phyloP scores from a whole-genome alignment of 2,888 invertebrate species.

The Eulithis prunata region DNA sequence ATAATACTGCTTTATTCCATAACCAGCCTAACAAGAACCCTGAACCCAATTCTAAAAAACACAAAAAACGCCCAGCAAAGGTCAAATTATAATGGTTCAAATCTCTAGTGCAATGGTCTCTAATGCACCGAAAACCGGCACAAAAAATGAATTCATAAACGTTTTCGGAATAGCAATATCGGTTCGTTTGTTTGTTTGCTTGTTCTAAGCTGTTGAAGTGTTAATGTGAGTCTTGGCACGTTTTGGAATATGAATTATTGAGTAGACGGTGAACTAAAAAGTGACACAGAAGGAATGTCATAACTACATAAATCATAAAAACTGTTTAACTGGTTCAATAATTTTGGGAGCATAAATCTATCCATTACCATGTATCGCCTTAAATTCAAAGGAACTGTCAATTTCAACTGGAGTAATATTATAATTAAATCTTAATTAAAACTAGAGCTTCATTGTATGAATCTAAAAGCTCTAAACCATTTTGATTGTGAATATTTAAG shows the following conservation, averaged over 20 bases:
- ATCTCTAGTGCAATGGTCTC: constrained; percentile 28
- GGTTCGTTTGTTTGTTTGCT: constrained; percentile 63
- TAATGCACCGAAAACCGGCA: constrained; percentile 49
- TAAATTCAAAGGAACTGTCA: no score
- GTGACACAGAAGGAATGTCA: constrained; percentile 49
- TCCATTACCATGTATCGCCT: no score
- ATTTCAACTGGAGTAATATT: no score
- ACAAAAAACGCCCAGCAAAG: constrained; percentile 21
- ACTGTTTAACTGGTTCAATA: constrained; percentile 13
- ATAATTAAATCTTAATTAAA: no score
- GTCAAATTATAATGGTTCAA: constrained; percentile 37
- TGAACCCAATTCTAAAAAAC: constrained; percentile 24
- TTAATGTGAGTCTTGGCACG: constrained; percentile 75
- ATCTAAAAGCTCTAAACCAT: no score
- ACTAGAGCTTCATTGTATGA: no score
- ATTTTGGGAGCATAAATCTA: no score
- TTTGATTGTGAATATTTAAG: constrained; percentile 24
- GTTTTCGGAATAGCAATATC: constrained; percentile 52
- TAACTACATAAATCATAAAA: constrained; percentile 38
- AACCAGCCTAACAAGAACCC: constrained; percentile 43
- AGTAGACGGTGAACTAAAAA: constrained; percentile 59
- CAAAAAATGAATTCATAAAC: constrained; percentile 50
- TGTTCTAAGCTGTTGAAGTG: constrained; percentile 65
- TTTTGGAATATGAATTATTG: constrained; percentile 75
- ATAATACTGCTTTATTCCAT: constrained; percentile 38